A percentile compares a stretch with the other conserved stretches of the same genome.
phyloP scores from a whole-genome alignment of 2,797 vertebrate genomes.

The Coracias cyanogaster region DNA sequence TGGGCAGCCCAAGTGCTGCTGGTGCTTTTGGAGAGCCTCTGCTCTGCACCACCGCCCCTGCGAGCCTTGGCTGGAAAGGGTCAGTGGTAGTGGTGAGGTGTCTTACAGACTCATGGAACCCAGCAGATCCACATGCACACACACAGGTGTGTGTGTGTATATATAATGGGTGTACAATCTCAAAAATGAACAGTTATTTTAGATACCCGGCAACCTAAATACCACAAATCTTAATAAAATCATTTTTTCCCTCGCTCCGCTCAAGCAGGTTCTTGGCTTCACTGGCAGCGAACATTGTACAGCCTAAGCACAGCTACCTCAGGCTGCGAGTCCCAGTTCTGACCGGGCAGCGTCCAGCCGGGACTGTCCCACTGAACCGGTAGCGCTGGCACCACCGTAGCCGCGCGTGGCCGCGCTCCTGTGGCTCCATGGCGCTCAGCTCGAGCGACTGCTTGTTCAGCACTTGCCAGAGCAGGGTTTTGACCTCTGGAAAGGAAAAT shows the following conservation, averaged over 20 bases:
- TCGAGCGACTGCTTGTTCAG: neutral
- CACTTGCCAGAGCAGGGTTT: neutral
- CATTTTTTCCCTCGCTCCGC: fast-evolving
- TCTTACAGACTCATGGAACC: fast-evolving
- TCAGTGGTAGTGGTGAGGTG: fast-evolving
- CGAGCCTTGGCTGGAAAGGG: neutral
- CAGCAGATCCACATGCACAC: neutral
- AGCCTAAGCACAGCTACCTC: fast-evolving
- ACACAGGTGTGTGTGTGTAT: fast-evolving
- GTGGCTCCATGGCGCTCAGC: fast-evolving
- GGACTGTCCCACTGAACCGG: neutral
- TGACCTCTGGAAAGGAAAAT: neutral
- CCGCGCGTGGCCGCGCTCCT: fast-evolving
- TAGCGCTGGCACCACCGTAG: fast-evolving
- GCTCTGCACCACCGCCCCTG: fast-evolving
- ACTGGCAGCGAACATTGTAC: fast-evolving
- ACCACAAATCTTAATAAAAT: neutral
- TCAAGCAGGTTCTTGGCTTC: fast-evolving
- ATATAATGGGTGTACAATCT: too few relatives aligned
- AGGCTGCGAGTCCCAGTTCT: fast-evolving
- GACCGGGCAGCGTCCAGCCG: neutral
- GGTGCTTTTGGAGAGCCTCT: too few relatives aligned
- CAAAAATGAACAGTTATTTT: neutral
- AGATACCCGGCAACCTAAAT: neutral
- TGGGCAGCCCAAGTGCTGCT: neutral